These are phyloP conservation scores for Vidua macroura DNA, from an alignment of 2,113 vertebrate genomes.

Conservation along the genomic window DNA sequence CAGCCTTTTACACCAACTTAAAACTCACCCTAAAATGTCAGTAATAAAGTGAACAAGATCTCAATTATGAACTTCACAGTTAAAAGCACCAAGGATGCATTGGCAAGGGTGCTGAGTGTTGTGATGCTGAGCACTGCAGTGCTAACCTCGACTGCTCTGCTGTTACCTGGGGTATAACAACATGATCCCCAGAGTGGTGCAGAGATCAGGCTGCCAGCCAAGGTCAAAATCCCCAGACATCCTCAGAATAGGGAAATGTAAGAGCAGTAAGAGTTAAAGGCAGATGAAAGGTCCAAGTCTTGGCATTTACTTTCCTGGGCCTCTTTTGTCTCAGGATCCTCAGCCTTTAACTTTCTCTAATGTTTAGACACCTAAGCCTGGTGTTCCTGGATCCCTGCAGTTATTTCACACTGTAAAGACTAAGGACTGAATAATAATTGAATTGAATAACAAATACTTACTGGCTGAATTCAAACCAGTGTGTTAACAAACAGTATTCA, in stretches of 20 bases:
- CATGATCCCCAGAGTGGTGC: rapidly evolving
- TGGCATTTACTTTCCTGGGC: not conserved
- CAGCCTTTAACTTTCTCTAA: not conserved
- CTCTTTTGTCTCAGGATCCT: not conserved
- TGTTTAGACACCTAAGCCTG: not conserved
- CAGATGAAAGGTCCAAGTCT: not conserved
- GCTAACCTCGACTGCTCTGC: not conserved
- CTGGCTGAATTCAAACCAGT: not conserved
- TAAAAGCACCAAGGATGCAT: not conserved
- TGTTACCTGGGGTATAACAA: not conserved
- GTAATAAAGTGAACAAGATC: not conserved
- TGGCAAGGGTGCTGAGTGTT: not conserved
- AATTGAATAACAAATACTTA: not conserved
- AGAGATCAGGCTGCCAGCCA: not conserved
- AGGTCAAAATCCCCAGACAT: not conserved
- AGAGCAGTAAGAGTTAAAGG: not conserved
- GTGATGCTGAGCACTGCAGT: not conserved
- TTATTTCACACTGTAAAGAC: not conserved
- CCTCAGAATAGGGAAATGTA: not conserved
- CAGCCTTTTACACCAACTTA: not conserved
- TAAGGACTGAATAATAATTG: not conserved
- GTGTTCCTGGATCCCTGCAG: not conserved
- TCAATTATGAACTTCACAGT: not conserved
- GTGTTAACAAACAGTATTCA: not conserved
- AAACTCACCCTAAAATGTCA: not conserved